Evolutionary conservation across 2,797 vertebrate species (phyloP), one percentile per base, ranked within the genome.

Genomic region (Spheniscus humboldti): DNA sequence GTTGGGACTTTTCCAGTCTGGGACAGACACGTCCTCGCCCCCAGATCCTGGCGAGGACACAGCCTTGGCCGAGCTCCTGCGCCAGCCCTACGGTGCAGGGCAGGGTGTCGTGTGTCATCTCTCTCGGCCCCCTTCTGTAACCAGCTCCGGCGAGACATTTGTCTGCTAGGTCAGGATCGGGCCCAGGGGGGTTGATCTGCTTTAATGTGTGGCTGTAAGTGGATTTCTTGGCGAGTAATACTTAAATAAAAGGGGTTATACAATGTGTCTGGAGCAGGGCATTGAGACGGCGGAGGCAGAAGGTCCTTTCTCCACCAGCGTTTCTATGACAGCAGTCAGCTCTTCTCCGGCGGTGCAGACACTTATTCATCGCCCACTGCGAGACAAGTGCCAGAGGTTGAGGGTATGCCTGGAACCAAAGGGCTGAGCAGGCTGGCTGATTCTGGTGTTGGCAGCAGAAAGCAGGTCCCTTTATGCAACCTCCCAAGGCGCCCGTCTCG

Each of bases 311-410:
- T 90, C 19, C 63, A 6, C 30, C 1, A 4, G 30, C 8, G 87
- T 96, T 96, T 91, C 93, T 94, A 94, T 94, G 94, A 89, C 95
- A 95, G 95, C 84, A 10, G 75, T 24, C 48, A 48, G 71, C 78
- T 87, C 60, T 66, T 43, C 74, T 86, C 59, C 56, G 1, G 5
- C 24, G 4, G 89, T 5, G 4, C 78, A 77, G 75, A 74, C 76
- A 75, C 64, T 84, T 63, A 53, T 31, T 90, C 89, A 86, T 68
- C 2, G 1, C 84, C 64, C 0, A 28, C 71, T 95, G 53, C 3
- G 9, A 79, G 56, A 53, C 68, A 55, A 91, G 93, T 79, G 81
- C 92, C 72, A 43, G 93, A 59, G 84, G 72, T 88, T 77, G 76
- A 59, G 82, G 27, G 10, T 72, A 37, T 27, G 69, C 30, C 63